Percentiles rank a stretch among this genome's conserved stretches.
phyloP scores from a whole-genome alignment of 2,888 invertebrate genomes.

The Dorcus hopei region DNA sequence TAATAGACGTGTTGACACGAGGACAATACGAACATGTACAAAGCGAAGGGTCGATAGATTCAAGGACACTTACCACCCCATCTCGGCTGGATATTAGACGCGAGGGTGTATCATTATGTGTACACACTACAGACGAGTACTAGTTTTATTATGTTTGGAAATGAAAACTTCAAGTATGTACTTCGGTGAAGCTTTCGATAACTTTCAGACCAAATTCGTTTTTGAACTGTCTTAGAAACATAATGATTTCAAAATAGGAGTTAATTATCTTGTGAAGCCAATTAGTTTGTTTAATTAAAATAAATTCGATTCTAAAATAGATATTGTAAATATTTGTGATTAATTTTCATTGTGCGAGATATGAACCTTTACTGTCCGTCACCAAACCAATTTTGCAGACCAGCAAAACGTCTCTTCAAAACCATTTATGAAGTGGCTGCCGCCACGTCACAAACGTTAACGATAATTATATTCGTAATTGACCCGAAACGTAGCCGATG shows the following conservation, averaged over 20 bases:
- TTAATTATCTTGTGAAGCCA: too few species aligned
- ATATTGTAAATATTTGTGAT: too few species aligned
- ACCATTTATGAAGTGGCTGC: not conserved
- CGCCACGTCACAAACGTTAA: not conserved
- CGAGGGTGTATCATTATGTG: not conserved
- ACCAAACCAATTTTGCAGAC: too few species aligned
- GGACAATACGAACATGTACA: not conserved
- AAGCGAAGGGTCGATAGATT: not conserved
- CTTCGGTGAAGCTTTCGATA: too few species aligned
- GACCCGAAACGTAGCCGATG: slow-evolving; percentile 6
- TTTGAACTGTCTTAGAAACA: too few species aligned
- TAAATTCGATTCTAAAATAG: too few species aligned
- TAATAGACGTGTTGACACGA: not conserved
- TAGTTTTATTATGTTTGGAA: not conserved
- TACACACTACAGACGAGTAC: not conserved
- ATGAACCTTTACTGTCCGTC: too few species aligned
- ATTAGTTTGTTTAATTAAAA: too few species aligned
- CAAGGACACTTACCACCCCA: not conserved
- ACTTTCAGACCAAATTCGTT: too few species aligned
- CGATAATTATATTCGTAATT: slow-evolving; percentile 12
- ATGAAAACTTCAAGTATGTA: not conserved
- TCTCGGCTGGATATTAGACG: not conserved
- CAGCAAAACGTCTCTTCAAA: not conserved
- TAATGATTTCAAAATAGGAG: too few species aligned
- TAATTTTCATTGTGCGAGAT: too few species aligned